These are phyloP conservation scores for Tetrao urogallus DNA, from an alignment of 2,113 vertebrate genomes.

Conservation along the genomic window DNA sequence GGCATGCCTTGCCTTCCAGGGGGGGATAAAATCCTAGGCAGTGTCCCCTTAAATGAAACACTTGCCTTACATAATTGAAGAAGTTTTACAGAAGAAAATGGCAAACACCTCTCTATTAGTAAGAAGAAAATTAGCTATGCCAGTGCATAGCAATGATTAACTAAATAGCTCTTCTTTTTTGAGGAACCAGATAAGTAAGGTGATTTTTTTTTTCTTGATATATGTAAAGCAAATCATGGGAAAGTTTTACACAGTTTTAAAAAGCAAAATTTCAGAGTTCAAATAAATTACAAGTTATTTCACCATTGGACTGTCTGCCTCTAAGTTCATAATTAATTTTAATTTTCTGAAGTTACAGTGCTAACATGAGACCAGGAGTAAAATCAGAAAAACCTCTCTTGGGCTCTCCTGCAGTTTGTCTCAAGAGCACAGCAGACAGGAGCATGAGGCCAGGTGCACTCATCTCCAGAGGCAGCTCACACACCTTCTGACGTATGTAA, in stretches of 20 bases:
- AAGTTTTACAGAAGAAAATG: slow-evolving; percentile 16
- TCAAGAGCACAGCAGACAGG: not conserved
- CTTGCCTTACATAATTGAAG: not conserved
- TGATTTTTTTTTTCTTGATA: slow-evolving; percentile 14
- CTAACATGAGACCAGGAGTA: not conserved
- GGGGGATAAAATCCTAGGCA: slow-evolving; percentile 38
- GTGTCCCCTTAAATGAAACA: not conserved
- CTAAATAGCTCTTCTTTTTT: not conserved
- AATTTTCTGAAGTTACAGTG: not conserved
- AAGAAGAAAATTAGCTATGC: slow-evolving; percentile 16
- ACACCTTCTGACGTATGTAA: not conserved
- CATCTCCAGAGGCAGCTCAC: not conserved
- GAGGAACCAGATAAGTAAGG: slow-evolving; percentile 31
- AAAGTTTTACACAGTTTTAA: slow-evolving; percentile 28
- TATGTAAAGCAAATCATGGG: slow-evolving; percentile 21
- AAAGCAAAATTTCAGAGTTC: not conserved
- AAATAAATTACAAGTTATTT: slow-evolving; percentile 26
- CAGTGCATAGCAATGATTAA: not conserved
- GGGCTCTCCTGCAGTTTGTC: not conserved
- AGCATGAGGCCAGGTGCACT: not conserved
- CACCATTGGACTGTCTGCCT: not conserved
- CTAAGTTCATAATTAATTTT: slow-evolving; percentile 28
- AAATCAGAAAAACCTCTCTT: slow-evolving; percentile 5
- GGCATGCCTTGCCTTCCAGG: not conserved
- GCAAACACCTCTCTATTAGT: slow-evolving; percentile 3